Conservation (phyloP, 1,140 invertebrate genomes). For the Lycorma delicatula region DNA sequence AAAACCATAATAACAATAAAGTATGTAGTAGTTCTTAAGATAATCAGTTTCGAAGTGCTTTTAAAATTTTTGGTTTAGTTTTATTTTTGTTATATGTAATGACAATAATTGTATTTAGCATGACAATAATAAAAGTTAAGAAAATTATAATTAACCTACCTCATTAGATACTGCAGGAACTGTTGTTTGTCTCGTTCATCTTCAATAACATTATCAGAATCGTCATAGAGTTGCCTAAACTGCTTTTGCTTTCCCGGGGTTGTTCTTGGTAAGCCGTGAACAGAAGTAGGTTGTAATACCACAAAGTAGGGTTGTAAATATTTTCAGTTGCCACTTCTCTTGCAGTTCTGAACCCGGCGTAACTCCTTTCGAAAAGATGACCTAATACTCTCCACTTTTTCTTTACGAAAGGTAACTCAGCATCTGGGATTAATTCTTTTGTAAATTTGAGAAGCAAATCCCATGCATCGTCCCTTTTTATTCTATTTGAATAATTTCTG, state of each 20-base stretch:
- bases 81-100: background rate
- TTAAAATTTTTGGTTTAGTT: no score
- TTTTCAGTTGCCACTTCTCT: constrained; percentile 26
- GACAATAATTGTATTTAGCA: background rate
- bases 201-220: background rate
- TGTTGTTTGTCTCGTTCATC: background rate
- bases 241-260: constrained; percentile 2
- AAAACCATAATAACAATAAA: no score
- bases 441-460: constrained; percentile 2
- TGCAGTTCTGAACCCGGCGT: constrained; percentile 31
- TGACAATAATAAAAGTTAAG: background rate
- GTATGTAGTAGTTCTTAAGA: no score
- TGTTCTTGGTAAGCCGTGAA: constrained; percentile 25
- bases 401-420: constrained; percentile 16
- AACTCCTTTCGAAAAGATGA: constrained; percentile 24
- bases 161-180: background rate
- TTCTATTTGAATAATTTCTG: constrained; percentile 12
- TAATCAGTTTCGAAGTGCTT: no score
- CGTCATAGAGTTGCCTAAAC: constrained; percentile 11
- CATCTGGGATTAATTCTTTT: constrained; percentile 9
- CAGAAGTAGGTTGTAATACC: constrained; percentile 31
- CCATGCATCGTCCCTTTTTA: background rate
- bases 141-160: background rate
- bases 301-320: constrained; percentile 31
- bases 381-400: constrained; percentile 26